phyloP scores from a whole-genome alignment of 1,140 invertebrate species.

The Drosophila kurseongensis region DNA sequence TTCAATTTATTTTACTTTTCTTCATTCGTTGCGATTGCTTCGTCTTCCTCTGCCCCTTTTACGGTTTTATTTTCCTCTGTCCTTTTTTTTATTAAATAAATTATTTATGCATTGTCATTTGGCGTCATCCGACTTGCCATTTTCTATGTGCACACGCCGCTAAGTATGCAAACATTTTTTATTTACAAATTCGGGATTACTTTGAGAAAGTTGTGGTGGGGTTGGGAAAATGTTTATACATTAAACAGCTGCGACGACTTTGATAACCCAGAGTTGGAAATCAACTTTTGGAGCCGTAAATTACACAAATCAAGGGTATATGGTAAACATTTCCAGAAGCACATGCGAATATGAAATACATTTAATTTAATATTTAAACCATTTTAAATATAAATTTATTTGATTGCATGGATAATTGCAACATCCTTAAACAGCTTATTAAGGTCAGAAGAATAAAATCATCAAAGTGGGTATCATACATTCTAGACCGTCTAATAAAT shows the following conservation, averaged over 20 bases:
- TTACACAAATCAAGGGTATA: slow-evolving; percentile 6
- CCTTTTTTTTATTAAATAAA: slow-evolving; percentile 70
- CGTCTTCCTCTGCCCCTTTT: slow-evolving; percentile 11
- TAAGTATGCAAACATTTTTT: slow-evolving; percentile 54
- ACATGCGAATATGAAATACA: neutral
- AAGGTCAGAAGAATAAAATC: neutral
- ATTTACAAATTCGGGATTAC: slow-evolving; percentile 46
- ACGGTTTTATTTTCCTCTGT: slow-evolving; percentile 15
- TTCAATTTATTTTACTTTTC: slow-evolving; percentile 76
- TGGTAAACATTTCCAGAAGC: neutral
- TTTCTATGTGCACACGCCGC: slow-evolving; percentile 47
- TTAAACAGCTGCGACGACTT: slow-evolving; percentile 31
- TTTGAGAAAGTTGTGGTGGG: slow-evolving; percentile 2
- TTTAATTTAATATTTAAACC: neutral
- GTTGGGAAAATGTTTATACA: slow-evolving; percentile 10
- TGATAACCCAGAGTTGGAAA: slow-evolving; percentile 32
- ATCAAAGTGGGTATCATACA: neutral
- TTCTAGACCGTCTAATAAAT: slow-evolving; percentile 1
- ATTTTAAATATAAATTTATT: neutral
- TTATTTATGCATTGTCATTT: slow-evolving; percentile 73
- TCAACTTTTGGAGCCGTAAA: slow-evolving; percentile 4
- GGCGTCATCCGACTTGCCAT: slow-evolving; percentile 48
- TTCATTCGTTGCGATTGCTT: slow-evolving; percentile 33
- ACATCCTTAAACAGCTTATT: neutral
- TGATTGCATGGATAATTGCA: neutral